phyloP scores from a whole-genome alignment of 2,797 vertebrate species.

The Psittacula echo region DNA sequence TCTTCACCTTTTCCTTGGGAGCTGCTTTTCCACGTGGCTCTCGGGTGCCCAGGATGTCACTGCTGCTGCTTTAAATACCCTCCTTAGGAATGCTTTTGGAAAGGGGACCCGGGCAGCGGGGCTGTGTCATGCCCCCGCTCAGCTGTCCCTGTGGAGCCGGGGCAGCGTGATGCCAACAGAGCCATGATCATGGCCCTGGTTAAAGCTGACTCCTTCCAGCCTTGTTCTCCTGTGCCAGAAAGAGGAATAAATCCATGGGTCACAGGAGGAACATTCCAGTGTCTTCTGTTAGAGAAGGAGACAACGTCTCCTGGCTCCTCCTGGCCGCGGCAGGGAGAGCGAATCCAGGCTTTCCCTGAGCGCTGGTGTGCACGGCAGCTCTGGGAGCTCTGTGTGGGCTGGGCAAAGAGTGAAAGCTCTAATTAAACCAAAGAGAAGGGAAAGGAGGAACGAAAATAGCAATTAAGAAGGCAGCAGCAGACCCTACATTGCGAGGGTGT shows the following conservation, averaged over 20 bases:
- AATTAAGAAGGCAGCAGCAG: background rate
- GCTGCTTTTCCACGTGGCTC: accelerated
- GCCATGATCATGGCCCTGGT: background rate
- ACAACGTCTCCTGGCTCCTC: background rate
- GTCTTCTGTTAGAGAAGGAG: background rate
- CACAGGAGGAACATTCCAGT: background rate
- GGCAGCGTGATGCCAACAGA: background rate
- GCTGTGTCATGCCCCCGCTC: background rate
- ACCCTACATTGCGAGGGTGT: background rate
- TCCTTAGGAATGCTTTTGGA: background rate
- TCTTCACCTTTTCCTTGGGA: background rate
- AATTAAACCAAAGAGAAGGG: background rate
- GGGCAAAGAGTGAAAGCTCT: background rate
- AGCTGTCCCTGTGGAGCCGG: background rate
- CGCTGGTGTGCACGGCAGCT: background rate
- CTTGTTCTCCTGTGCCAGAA: background rate
- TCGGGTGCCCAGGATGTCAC: background rate
- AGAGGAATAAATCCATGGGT: background rate
- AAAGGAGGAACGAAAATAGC: conserved; percentile 4
- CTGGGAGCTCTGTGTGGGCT: conserved; percentile 40
- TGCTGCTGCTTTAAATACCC: background rate
- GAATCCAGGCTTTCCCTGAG: background rate
- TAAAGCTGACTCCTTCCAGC: background rate
- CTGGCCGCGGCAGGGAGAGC: background rate
- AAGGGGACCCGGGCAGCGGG: background rate